Base-by-base conservation (phyloP, 2,797 vertebrate species). In the Amblyopsis hoosieri region DNA sequence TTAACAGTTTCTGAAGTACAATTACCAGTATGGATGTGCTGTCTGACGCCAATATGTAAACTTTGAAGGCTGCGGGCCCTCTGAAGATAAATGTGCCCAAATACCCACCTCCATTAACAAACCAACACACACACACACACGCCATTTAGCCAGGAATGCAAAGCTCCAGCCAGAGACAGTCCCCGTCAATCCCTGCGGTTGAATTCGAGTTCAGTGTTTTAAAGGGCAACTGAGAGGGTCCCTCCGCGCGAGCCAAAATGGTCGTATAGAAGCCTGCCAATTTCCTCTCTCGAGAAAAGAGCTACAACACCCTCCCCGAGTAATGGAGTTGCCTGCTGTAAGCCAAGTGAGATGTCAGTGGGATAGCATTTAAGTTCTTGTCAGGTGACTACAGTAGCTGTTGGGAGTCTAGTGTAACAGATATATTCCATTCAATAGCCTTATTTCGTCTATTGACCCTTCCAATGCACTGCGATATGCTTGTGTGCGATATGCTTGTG, bases 191-290 rank as follows among this genome's bases (percentile, higher is more conserved):
- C 45, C 54, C 64, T 69, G 71, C 52, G 72, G 74, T 71, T 76
- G 52, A 66, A 72, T 72, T 71, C 66, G 54, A 72, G 68, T 63
- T 81, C 59, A 65, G 37, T 29, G 60, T 79, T 80, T 71, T 66
- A 63, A 65, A 51, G 66, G 62, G 62, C 60, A 64, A 78, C 50
- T 66, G 54, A 76, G 69, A 54, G 7, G 13, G 56, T 51, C 57
- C 57, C 42, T 12, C 11, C 54, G 19, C n/a, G 60, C 33, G 37
- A 1, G 11, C 62, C 57, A 63, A 64, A 78, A 60, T 17, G 19
- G 55, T 64, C 45, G 4, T 29, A 51, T 31, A 45, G 48, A 71
- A 67, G n/a, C 48, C 54, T 58, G 60, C n/a, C 58, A 66, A 57
- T 70, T 75, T 59, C 60, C 52, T 61, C 51, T 67, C 64, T 29